Base-by-base conservation (phyloP, 2,797 vertebrate species). In the Pelobates cultripes region DNA sequence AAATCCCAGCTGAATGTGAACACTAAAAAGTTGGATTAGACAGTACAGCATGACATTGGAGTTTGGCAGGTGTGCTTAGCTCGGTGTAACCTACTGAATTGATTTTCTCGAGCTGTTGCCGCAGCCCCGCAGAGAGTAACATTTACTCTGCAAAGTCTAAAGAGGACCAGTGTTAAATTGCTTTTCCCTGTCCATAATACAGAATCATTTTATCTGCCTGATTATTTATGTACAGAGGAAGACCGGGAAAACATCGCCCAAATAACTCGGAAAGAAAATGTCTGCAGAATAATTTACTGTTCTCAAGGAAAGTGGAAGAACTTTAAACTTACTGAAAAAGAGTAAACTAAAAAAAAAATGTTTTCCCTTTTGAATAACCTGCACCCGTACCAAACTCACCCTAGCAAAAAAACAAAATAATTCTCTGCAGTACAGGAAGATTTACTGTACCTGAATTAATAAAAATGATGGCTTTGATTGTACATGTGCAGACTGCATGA, bases 101-200 rank as follows among this genome's bases (percentile, higher is more conserved):
- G 73, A 81, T 76, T 76, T 72, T 76, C 55, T 64, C 66, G 73
- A 81, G 79, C 73, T 81, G 79, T 76, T 70, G 60, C 53, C 43
- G 73, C 73, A 45, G 73, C 73, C 80, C 80, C 67, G 42, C 67
- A 45, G 73, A 64, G 80, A 75, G 43, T 76, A 76, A 81, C 73
- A 81, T 81, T 81, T 81, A 81, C 78, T 74, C 71, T 67, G 78
- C 61, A 74, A 80, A 73, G 66, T 63, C 61, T 53, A 60, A 67
- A 73, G 78, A 74, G 53, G 70, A 28, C n/a, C 69, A 28, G 15
- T 44, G 60, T 67, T 80, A 80, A 80, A 80, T 73, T 67, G 70
- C 71, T 80, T 51, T 74, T 5, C 45, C 51, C 63, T 40, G 71
- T 74, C 78, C 63, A 68, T 80, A 66, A 79, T 43, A 73, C 47